phyloP scores from a whole-genome alignment of 2,797 vertebrate species.

The Graptemys geographica region DNA sequence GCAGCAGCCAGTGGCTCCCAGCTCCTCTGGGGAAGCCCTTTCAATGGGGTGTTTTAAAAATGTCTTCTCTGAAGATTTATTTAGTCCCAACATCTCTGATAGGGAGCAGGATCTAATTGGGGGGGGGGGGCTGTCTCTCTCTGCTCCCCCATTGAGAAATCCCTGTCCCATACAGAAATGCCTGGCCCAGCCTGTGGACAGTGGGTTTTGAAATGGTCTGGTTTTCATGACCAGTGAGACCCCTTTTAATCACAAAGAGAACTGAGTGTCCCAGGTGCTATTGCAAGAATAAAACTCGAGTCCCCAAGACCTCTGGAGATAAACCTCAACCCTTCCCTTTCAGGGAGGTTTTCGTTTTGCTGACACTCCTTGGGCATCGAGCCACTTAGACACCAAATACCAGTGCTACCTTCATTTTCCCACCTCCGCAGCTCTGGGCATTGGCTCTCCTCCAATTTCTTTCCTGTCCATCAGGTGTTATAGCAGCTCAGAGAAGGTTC shows the following conservation, averaged over 20 bases:
- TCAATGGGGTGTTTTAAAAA: neutral
- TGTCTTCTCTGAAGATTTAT: neutral
- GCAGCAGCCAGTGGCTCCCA: neutral
- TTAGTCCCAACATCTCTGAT: neutral
- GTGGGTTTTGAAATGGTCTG: neutral
- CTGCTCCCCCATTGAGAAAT: neutral
- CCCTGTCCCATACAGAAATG: neutral
- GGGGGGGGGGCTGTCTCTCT: neutral
- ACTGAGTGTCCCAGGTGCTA: neutral
- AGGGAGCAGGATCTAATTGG: neutral
- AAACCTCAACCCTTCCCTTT: neutral
- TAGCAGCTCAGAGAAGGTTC: neutral
- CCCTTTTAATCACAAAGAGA: neutral
- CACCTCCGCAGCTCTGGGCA: neutral
- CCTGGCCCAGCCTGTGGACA: neutral
- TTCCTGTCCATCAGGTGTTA: neutral
- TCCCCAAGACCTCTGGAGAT: neutral
- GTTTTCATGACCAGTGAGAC: neutral
- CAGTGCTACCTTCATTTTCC: neutral
- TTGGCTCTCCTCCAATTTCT: neutral
- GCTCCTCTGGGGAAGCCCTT: neutral
- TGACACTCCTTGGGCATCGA: neutral
- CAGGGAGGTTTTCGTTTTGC: neutral
- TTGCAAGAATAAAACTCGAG: neutral
- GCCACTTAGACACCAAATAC: neutral